Evolutionary conservation across 1,140 invertebrate species (phyloP), one percentile per base, ranked within the genome.

Genomic region (Ceratitis capitata): DNA sequence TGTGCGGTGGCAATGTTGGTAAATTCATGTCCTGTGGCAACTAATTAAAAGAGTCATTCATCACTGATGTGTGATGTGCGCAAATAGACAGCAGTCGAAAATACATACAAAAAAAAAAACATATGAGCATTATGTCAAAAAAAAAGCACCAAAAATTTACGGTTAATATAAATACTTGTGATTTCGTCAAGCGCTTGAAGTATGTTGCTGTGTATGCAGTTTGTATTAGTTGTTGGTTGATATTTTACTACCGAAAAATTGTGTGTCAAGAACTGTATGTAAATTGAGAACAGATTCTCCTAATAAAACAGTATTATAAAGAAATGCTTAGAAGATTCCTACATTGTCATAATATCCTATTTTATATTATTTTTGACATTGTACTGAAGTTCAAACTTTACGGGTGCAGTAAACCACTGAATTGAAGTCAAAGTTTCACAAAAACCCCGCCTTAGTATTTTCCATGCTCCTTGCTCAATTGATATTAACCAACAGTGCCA

Each of bases 21-120:
- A 91, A 89, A 91, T 91, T 89, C 89, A 91, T 91, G 90, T 91
- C 89, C 89, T 90, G 89, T 89, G 89, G 89, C 89, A 91, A 91
- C 89, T 91, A 91, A 91, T 91, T 91, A 91, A 91, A 91, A 91
- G 89, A 90, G 89, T 91, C 89, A 91, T 91, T 91, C 89, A 91
- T 91, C 89, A 91, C 89, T 89, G 89, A 90, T 89, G 89, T 91
- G 89, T 83, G 82, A 83, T 53, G 82, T 83, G 49, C 42, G 82
- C 45, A 83, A 51, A 53, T 83, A 53, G 49, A 83, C 82, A 78
- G 69, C 14, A n/a, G 19, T 56, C 51, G 51, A 82, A 47, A 51
- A 47, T 12, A 82, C 39, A 47, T 4, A 49, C 29, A 29, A 9
- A 51, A 16, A 45, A n/a, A 29, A 51, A 35, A 45, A 47, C 19